phyloP scores from a whole-genome alignment of 2,113 vertebrate genomes.

The Sprattus sprattus region DNA sequence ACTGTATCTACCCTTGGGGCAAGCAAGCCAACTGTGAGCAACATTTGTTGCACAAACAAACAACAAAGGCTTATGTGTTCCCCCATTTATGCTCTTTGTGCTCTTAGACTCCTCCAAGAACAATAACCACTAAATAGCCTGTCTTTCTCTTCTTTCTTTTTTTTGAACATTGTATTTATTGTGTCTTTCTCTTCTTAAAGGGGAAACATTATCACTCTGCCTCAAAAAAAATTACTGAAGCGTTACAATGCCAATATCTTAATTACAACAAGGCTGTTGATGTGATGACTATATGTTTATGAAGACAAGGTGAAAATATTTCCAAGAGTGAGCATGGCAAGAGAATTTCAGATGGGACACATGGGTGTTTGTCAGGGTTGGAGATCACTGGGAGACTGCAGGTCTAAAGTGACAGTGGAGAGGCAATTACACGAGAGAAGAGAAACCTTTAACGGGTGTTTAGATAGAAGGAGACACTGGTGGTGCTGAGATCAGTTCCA shows the following conservation, averaged over 20 bases:
- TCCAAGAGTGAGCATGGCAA: background rate
- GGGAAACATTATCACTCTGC: background rate
- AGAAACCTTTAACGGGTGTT: slow-evolving; percentile 56
- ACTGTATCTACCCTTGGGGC: slow-evolving; percentile 35
- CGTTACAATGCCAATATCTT: background rate
- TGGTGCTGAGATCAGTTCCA: slow-evolving; percentile 58
- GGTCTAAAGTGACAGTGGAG: slow-evolving; percentile 49
- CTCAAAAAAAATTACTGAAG: background rate
- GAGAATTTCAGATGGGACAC: background rate
- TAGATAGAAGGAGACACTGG: slow-evolving; percentile 48
- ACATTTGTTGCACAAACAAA: slow-evolving; percentile 8
- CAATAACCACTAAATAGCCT: background rate
- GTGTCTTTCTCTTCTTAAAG: background rate
- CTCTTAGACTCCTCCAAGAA: background rate
- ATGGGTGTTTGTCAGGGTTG: slow-evolving; percentile 17
- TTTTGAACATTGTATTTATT: too few species aligned
- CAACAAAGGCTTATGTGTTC: background rate
- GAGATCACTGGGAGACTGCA: slow-evolving; percentile 36
- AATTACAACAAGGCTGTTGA: background rate
- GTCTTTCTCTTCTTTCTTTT: background rate
- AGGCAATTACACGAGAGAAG: slow-evolving; percentile 54
- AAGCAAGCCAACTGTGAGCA: slow-evolving; percentile 35
- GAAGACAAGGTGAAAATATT: slow-evolving; percentile 8
- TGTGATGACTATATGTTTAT: slow-evolving; percentile 9
- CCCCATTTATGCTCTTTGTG: background rate